Conservation (phyloP, 2,888 invertebrate species). For the Oxyteleia sp. region DNA sequence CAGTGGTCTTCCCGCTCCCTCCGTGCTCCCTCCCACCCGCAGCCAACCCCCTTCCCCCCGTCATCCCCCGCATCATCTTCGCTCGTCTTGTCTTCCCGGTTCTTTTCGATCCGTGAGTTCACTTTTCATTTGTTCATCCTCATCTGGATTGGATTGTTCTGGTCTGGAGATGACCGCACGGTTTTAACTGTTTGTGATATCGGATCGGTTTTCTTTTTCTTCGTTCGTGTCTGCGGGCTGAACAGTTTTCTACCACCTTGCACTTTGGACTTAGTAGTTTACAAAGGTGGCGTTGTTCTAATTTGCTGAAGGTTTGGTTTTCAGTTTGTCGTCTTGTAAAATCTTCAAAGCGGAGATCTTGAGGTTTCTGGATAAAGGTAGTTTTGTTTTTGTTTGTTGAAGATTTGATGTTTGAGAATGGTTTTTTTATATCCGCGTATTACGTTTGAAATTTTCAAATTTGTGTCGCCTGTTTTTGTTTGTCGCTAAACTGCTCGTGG, state of each 20-base stretch:
- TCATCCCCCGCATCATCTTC: slow-evolving; percentile 73
- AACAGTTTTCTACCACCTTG: not conserved
- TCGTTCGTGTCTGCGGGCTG: not conserved
- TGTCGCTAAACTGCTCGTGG: too few relatives aligned
- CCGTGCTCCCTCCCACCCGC: slow-evolving; percentile 72
- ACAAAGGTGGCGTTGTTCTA: not conserved
- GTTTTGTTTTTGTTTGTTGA: too few relatives aligned
- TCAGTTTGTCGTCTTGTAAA: too few relatives aligned
- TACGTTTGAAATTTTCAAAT: too few relatives aligned
- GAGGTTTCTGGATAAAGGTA: too few relatives aligned
- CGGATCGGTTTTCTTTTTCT: not conserved
- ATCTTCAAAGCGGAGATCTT: too few relatives aligned
- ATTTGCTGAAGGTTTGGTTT: not conserved
- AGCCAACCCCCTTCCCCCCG: slow-evolving; percentile 66
- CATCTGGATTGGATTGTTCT: slow-evolving; percentile 39
- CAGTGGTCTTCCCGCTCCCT: slow-evolving; percentile 74
- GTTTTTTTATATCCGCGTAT: too few relatives aligned
- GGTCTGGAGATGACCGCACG: slow-evolving; percentile 10
- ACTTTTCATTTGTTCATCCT: slow-evolving; percentile 72
- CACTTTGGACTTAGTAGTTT: not conserved
- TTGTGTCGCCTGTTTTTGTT: too few relatives aligned
- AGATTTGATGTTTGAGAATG: too few relatives aligned
- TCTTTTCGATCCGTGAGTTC: slow-evolving; percentile 71
- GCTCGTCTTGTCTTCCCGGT: slow-evolving; percentile 73
- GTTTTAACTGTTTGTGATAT: slow-evolving; percentile 2